Evolutionary conservation across 2,888 invertebrate species (phyloP), one percentile per base, ranked within the genome.

Genomic region (Gastrophysa polygoni): DNA sequence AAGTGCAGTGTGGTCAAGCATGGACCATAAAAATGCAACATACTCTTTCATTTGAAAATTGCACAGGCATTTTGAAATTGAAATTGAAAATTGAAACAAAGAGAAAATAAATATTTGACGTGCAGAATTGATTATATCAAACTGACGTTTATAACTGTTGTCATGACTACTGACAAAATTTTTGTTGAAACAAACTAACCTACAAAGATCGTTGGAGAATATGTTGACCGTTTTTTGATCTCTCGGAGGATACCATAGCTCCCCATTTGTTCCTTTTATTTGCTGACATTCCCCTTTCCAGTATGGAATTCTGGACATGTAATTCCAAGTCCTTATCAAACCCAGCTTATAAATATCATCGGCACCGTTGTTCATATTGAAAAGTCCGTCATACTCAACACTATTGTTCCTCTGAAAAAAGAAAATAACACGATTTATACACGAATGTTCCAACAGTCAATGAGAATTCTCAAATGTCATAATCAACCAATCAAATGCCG

Each of bases 121-220:
- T n/a, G n/a, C n/a, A n/a, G n/a, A n/a, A n/a, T n/a, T n/a, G n/a
- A n/a, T n/a, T n/a, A n/a, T n/a, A n/a, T n/a, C n/a, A n/a, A n/a
- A n/a, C n/a, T n/a, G n/a, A n/a, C n/a, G n/a, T n/a, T n/a, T n/a
- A n/a, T n/a, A n/a, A n/a, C n/a, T n/a, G n/a, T n/a, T n/a, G n/a
- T n/a, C n/a, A n/a, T n/a, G n/a, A n/a, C n/a, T n/a, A n/a, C n/a
- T n/a, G n/a, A n/a, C n/a, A n/a, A n/a, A n/a, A n/a, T n/a, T n/a
- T n/a, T n/a, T n/a, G n/a, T n/a, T n/a, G 24, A 32, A 5, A 29
- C 18, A 24, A 28, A 20, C 64, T 57, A 75, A 91, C 87, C 92
- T 88, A 85, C 94, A 94, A 62, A 93, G 82, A 81, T 94, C 94
- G 0, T 91, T 83, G 0, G 89, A 86, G 80, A 92, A 95, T 63